Conservation (phyloP, 1,140 invertebrate genomes). For the Eurosta solidaginis region DNA sequence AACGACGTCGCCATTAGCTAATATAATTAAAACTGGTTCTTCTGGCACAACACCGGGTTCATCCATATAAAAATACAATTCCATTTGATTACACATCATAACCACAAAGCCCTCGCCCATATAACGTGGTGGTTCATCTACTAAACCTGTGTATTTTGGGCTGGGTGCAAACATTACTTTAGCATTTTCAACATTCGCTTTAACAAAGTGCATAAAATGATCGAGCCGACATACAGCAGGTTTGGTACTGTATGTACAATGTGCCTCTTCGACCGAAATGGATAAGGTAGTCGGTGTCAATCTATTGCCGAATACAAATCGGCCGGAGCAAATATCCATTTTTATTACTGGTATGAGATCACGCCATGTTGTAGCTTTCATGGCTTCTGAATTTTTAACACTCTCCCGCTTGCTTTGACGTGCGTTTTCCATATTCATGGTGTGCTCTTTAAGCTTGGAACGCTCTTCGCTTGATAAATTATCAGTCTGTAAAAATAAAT, state of each 20-base stretch:
- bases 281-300: constrained; percentile 91
- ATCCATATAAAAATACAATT: constrained; percentile 96
- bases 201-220: constrained; percentile 95
- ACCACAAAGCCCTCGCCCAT: constrained; percentile 96
- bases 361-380: constrained; percentile 86
- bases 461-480: constrained; percentile 48
- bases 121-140: constrained; percentile 93
- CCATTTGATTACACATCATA: constrained; percentile 91
- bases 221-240: constrained; percentile 90
- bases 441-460: constrained; percentile 62
- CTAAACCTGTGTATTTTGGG: constrained; percentile 89
- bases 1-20: constrained; percentile 92
- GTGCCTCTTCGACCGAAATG: constrained; percentile 91
- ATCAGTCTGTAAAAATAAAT: constrained; percentile 34
- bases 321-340: constrained; percentile 88
- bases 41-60: constrained; percentile 88
- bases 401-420: constrained; percentile 63
- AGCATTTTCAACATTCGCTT: constrained; percentile 93
- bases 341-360: constrained; percentile 97
- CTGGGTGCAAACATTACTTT: constrained; percentile 92
- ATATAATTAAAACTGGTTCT: constrained; percentile 84
- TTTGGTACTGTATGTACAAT: constrained; percentile 94
- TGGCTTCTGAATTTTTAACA: constrained; percentile 73
- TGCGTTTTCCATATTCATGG: constrained; percentile 67
- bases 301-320: constrained; percentile 95